Evolutionary conservation across 2,113 vertebrate species (phyloP), one percentile per base, ranked within the genome.

Genomic region (Pterocles burchelli): DNA sequence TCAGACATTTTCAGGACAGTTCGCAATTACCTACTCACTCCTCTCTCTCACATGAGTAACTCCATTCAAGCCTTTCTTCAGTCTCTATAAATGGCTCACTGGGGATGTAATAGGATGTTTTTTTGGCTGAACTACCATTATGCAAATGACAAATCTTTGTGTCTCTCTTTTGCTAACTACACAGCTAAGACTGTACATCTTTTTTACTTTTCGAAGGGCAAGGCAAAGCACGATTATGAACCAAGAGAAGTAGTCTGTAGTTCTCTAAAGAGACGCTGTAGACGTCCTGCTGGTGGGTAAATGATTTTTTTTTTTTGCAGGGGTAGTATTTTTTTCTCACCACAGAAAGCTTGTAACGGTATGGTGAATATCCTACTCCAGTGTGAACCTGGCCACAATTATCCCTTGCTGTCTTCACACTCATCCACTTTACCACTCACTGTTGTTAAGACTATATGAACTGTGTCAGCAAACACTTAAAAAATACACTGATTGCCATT

Each of bases 41-140:
- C 57, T 38, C 5, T 81, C 76, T 89, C 78, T 95, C 92, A 92
- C 93, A 94, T 90, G 88, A 96, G 85, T 90, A 88, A 95, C 76
- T 94, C 93, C 49, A 93, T 91, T 95, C 91, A 91, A 62, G 49
- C 24, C 34, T 57, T 76, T 57, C 75, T 84, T 88, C 72, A 72
- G 36, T 55, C 55, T 59, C 51, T 55, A 19, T 71, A 90, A 85
- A 88, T 65, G 72, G 48, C n/a, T 95, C 57, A 70, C 90, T 65
- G 45, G 82, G 58, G 52, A 81, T 84, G 83, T 31, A 90, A 80
- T 36, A 31, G 68, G 78, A 95, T 43, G 72, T 0, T 67, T 93
- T 93, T 84, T 57, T 90, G 9, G 9, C 93, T 92, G 72, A 79
- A 63, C 57, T 84, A 91, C 78, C 55, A 57, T 75, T 78, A 90